These are phyloP conservation scores for Subanguina moxae DNA, from an alignment of 1,140 invertebrate genomes.

Conservation along the genomic window DNA sequence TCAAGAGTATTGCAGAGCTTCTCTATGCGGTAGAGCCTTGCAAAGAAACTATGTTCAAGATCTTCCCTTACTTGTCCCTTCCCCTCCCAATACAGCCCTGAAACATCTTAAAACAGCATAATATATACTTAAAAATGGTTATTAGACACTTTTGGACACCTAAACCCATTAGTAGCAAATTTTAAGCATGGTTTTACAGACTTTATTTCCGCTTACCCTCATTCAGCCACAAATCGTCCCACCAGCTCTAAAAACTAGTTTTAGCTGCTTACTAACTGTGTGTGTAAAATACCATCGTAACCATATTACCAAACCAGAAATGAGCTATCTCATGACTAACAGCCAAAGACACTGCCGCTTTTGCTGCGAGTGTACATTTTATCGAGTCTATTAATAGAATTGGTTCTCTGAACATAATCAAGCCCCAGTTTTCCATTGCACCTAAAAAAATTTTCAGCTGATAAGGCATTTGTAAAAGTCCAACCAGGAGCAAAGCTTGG, in stretches of 20 bases:
- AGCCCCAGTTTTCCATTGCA: constrained; percentile 75
- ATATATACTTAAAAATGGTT: too few relatives aligned
- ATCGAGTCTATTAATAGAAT: constrained; percentile 72
- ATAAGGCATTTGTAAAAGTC: background rate
- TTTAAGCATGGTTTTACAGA: too few relatives aligned
- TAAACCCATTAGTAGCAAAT: too few relatives aligned
- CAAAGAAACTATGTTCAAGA: too few relatives aligned
- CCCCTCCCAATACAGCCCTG: too few relatives aligned
- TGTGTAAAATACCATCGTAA: constrained; percentile 50
- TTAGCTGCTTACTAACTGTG: background rate
- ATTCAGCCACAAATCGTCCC: constrained; percentile 64
- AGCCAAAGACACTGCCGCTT: constrained; percentile 72
- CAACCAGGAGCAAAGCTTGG: constrained; percentile 57
- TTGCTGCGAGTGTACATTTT: constrained; percentile 62
- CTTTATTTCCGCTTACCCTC: too few relatives aligned
- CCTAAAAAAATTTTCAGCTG: too few relatives aligned
- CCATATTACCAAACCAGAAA: constrained; percentile 58
- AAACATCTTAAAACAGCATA: too few relatives aligned
- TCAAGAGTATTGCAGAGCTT: too few relatives aligned
- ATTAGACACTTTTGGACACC: too few relatives aligned
- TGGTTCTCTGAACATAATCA: constrained; percentile 81
- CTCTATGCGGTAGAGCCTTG: too few relatives aligned
- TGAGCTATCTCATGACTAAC: constrained; percentile 86
- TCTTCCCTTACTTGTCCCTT: too few relatives aligned
- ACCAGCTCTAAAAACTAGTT: constrained; percentile 61